Percentiles rank a stretch among this genome's conserved stretches.
phyloP scores from a whole-genome alignment of 1,140 invertebrate genomes.

The Ditylenchus dipsaci region DNA sequence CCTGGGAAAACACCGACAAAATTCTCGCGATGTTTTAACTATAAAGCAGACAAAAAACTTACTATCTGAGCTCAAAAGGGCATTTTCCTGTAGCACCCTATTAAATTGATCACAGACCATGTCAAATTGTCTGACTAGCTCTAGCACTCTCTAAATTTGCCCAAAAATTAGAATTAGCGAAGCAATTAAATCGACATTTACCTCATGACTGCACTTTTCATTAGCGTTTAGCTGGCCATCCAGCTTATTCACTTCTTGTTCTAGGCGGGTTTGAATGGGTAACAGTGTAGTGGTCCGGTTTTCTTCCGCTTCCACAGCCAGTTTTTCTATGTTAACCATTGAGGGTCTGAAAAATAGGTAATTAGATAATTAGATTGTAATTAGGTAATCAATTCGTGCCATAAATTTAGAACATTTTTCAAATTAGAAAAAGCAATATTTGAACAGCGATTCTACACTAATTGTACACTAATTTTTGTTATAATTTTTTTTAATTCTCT shows the following conservation, averaged over 20 bases:
- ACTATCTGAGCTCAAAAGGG: constrained; percentile 1
- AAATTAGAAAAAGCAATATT: too few species aligned
- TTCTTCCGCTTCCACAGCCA: constrained; percentile 18
- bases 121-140: constrained; percentile 28
- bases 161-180: neutral
- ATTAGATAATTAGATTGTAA: too few species aligned
- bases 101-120: constrained; percentile 4
- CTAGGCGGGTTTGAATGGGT: constrained; percentile 4
- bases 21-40: too few species aligned
- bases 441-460: too few species aligned
- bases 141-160: constrained; percentile 29
- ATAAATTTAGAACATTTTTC: too few species aligned
- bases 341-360: constrained; percentile 35
- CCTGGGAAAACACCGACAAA: too few species aligned
- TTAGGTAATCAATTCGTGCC: too few species aligned
- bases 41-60: neutral
- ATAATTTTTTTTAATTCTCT: too few species aligned
- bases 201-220: neutral
- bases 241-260: constrained; percentile 8
- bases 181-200: neutral
- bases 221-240: neutral
- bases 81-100: constrained; percentile 17
- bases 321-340: constrained; percentile 35
- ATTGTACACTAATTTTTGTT: too few species aligned
- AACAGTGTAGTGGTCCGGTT: neutral